These are phyloP conservation scores for Branchellion lobata DNA, from an alignment of 2,888 invertebrate species.

Conservation along the genomic window DNA sequence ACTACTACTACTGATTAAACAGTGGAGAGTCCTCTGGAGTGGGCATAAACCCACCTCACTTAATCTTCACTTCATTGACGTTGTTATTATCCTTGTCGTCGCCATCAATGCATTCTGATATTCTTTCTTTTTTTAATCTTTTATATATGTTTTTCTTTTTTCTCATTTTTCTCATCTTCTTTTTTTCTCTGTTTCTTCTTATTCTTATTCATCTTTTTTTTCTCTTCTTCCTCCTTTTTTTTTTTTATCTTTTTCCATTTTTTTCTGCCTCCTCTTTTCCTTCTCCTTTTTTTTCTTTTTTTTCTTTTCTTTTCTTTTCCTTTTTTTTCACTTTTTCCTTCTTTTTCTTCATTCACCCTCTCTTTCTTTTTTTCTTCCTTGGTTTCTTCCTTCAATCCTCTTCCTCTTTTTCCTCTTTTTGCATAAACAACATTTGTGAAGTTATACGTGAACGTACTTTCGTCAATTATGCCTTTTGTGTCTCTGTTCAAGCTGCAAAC, in stretches of 20 bases:
- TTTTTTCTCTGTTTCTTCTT: not conserved
- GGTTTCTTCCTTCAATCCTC: not conserved
- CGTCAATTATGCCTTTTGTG: not conserved
- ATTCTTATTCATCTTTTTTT: not conserved
- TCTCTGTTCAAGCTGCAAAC: not conserved
- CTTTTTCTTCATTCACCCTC: not conserved
- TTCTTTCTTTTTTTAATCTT: not conserved
- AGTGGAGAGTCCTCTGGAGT: not conserved
- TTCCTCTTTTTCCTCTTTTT: not conserved
- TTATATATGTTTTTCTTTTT: not conserved
- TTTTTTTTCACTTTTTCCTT: not conserved
- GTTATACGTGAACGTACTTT: too few species aligned
- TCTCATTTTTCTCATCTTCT: not conserved
- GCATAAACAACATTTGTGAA: too few species aligned
- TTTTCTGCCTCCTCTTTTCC: not conserved
- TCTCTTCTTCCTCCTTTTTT: not conserved
- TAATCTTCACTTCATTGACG: not conserved
- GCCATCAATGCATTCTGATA: not conserved
- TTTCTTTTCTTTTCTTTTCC: not conserved
- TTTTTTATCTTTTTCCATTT: not conserved
- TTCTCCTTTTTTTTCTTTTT: not conserved
- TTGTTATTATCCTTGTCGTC: not conserved
- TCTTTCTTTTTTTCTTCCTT: not conserved
- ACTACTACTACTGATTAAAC: constrained; percentile 35
- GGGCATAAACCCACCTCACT: not conserved